Conservation (phyloP, 1,140 invertebrate species). For the Diachasma alloeum region DNA sequence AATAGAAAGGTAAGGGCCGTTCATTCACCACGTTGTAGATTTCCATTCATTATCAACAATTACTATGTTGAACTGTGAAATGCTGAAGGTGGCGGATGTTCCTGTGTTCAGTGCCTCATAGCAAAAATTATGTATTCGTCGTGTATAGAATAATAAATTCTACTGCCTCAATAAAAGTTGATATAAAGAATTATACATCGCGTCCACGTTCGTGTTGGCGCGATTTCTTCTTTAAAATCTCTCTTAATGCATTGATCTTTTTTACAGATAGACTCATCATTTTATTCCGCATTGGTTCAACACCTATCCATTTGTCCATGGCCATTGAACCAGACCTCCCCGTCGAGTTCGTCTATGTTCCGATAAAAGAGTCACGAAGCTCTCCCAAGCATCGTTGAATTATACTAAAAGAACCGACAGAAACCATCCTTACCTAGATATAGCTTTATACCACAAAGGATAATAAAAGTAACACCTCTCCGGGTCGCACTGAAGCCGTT, state of each 20-base stretch:
- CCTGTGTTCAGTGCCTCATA: no score
- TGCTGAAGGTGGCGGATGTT: no score
- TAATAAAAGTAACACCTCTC: slow-evolving; percentile 11
- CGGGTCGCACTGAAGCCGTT: neutral
- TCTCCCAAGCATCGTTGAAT: neutral
- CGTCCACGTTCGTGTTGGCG: neutral
- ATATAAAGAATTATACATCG: no score
- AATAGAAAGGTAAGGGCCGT: no score
- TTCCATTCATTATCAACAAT: no score
- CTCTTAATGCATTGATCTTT: neutral
- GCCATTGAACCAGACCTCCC: neutral
- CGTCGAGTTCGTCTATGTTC: neutral
- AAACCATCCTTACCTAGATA: neutral
- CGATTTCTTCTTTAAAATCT: neutral
- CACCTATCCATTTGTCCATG: neutral
- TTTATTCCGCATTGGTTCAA: neutral
- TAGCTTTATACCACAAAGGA: neutral
- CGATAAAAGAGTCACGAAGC: neutral
- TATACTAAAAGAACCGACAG: neutral
- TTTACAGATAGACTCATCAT: neutral
- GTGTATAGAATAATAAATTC: no score
- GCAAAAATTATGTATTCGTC: no score
- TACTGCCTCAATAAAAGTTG: no score
- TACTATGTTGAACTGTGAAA: no score
- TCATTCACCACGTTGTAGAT: no score